Percentiles rank a stretch among this genome's conserved stretches.
These are phyloP conservation scores for Kryptolebias ocellatus DNA, from an alignment of 2,797 vertebrate species.

Conservation along the genomic window DNA sequence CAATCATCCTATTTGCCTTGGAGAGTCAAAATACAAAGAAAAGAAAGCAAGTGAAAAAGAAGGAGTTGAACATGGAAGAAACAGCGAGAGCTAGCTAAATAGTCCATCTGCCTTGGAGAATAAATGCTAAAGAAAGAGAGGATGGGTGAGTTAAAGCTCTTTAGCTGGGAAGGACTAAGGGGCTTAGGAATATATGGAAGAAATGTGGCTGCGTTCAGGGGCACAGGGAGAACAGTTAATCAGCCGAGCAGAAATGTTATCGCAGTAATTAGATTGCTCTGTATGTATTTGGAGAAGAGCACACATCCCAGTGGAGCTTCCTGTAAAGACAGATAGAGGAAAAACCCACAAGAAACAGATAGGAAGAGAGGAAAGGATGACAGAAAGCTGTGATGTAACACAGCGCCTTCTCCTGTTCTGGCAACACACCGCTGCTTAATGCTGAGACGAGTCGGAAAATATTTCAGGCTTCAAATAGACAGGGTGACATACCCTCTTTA, in stretches of 20 bases:
- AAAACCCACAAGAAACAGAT: conserved; percentile 15
- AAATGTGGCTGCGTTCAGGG: conserved; percentile 56
- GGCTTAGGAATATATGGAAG: conserved; percentile 74
- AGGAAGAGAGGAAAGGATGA: conserved; percentile 50
- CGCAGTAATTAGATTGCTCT: conserved; percentile 75
- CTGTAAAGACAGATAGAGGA: conserved; percentile 25
- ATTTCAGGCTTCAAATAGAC: conserved; percentile 56
- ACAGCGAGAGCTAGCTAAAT: conserved; percentile 43
- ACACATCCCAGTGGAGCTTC: conserved; percentile 58
- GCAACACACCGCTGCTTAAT: conserved; percentile 27
- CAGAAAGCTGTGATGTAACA: conserved; percentile 62
- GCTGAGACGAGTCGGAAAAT: conserved; percentile 60
- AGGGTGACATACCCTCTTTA: conserved; percentile 49
- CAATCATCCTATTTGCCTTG: conserved; percentile 22
- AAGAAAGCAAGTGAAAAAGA: conserved; percentile 19
- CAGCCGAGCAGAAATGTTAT: conserved; percentile 77
- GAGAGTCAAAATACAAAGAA: conserved; percentile 29
- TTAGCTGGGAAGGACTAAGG: conserved; percentile 67
- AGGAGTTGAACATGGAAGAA: conserved; percentile 19
- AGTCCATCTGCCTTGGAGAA: conserved; percentile 49
- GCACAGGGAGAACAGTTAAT: conserved; percentile 68
- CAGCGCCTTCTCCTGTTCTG: conserved; percentile 48
- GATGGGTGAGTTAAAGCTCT: conserved; percentile 61
- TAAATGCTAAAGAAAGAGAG: conserved; percentile 34
- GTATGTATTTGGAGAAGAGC: conserved; percentile 62